Evolutionary conservation across 2,113 vertebrate genomes (phyloP).

Genomic region (Alces alces): DNA sequence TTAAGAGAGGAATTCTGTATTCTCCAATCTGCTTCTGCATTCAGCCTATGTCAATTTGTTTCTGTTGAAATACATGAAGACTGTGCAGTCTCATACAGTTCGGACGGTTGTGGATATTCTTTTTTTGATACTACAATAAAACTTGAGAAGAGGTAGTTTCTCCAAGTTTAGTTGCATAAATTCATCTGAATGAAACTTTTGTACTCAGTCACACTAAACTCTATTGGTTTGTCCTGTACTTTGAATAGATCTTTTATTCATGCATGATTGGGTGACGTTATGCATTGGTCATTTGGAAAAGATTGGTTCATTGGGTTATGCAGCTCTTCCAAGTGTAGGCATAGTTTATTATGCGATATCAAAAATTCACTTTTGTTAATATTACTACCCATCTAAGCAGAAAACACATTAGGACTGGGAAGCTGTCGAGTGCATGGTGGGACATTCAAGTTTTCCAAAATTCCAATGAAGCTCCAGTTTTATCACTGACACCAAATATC

Average conservation of each 20-base stretch:
- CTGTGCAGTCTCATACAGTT: background rate
- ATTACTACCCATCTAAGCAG: background rate
- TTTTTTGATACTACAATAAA: background rate
- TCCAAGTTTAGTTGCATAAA: constrained; percentile 12
- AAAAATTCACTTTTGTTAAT: background rate
- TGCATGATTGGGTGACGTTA: background rate
- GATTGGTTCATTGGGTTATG: background rate
- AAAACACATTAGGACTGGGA: background rate
- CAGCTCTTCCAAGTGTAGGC: background rate
- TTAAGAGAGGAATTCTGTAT: background rate
- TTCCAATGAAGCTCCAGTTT: background rate
- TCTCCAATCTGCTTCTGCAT: background rate
- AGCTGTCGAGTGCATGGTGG: background rate
- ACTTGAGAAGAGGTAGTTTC: background rate
- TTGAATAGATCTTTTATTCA: constrained; percentile 22
- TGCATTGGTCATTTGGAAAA: background rate
- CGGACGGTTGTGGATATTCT: background rate
- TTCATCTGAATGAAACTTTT: background rate
- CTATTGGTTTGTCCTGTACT: background rate
- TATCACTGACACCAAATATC: constrained; percentile 11
- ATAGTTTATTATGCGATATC: background rate
- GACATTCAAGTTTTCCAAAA: constrained; percentile 22
- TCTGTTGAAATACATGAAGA: background rate
- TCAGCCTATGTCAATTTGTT: background rate
- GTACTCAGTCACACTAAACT: background rate